A percentile compares a stretch with the other conserved stretches of the same genome.
phyloP scores from a whole-genome alignment of 2,888 invertebrate genomes.

The Horisme vitalbata region DNA sequence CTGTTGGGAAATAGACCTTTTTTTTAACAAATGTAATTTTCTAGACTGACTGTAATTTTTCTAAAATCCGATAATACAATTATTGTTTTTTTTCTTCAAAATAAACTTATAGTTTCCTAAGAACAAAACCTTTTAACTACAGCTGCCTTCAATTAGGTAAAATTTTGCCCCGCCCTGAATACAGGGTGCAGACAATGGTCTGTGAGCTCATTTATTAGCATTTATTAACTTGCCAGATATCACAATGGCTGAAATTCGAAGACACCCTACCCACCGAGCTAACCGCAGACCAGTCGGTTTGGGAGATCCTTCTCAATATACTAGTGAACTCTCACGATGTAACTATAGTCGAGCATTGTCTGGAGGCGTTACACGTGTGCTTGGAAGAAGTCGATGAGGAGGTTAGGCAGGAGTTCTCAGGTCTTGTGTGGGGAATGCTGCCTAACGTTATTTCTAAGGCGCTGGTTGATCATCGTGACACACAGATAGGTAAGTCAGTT shows the following conservation, averaged over 20 bases:
- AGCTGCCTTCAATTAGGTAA: no score
- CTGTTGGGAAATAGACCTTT: no score
- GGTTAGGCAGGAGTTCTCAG: conserved; percentile 52
- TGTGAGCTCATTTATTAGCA: no score
- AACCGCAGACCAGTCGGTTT: conserved; percentile 53
- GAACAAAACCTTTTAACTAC: no score
- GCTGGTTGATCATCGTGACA: conserved; percentile 53
- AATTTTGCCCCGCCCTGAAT: no score
- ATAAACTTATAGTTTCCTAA: no score
- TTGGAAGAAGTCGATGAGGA: conserved; percentile 54
- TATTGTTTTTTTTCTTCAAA: no score
- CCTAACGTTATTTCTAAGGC: conserved; percentile 61
- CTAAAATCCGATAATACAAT: no score
- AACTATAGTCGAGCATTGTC: conserved; percentile 52
- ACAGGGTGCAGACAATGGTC: no score
- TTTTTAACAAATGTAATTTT: no score
- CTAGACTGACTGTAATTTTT: no score
- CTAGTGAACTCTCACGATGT: conserved; percentile 50
- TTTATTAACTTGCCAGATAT: conserved; percentile 49
- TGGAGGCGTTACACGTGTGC: conserved; percentile 53
- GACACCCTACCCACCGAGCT: conserved; percentile 62
- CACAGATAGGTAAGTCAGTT: conserved; percentile 51
- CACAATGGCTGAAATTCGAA: conserved; percentile 69
- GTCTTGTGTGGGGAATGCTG: conserved; percentile 58
- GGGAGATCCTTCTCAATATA: conserved; percentile 65